Base-by-base conservation (phyloP, 2,797 vertebrate genomes). In the Hypotaenidia philippensis region DNA sequence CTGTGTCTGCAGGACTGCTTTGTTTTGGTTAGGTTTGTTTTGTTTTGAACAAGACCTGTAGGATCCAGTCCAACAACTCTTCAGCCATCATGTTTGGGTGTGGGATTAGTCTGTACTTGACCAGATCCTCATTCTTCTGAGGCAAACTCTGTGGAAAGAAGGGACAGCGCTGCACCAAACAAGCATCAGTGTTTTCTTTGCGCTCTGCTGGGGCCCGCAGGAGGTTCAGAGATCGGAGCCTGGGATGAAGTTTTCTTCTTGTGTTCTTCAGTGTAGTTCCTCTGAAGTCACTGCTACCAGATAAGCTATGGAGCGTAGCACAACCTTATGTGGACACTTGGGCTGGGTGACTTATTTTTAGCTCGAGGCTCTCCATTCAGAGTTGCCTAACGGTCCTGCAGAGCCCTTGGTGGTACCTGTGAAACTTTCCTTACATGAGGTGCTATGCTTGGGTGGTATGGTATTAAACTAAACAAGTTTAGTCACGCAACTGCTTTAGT, bases 321-420 rank as follows among this genome's bases (percentile, higher is more conserved):
- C 80, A 93, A 22, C 94, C 94, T 95, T 96, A 93, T 96, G 96
- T 93, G 91, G 96, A 81, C 1, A 22, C 87, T 90, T 83, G 49
- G 74, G 53, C 18, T 9, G 80, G 59, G 66, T 1, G 7, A 76
- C 74, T 96, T 97, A 96, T 97, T 97, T 96, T 96, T 96, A 97
- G 96, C 93, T 90, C 88, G 83, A 77, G 76, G 77, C 59, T 84
- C 45, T 95, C 96, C 95, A 90, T 97, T 90, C 72, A 81, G 69
- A 3, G 20, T 86, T 90, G 77, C 59, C 85, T 64, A 81, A 70
- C 36, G 79, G 41, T 53, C 27, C 59, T 86, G 80, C 60, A 44
- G 16, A 80, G 49, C 31, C 34, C 45, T 82, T 82, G 22, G 26
- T 55, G 69, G 63, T 86, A 94, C 90, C 74, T 21, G 1, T 61